Conservation (phyloP, 2,797 vertebrate genomes). For the Melanotaenia pygmaea region DNA sequence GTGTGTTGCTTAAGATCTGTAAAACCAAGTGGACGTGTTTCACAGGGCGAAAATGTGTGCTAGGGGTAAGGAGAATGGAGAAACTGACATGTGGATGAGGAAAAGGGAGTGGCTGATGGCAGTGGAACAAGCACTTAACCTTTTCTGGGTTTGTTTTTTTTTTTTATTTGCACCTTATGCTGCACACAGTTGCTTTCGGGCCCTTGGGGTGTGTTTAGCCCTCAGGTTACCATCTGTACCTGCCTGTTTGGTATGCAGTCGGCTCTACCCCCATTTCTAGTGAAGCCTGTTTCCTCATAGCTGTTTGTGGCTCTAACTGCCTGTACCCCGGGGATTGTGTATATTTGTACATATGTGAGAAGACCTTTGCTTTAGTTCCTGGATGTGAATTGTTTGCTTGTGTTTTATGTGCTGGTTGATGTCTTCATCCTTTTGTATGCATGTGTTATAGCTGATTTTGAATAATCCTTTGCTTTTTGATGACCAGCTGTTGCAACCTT, state of each 20-base stretch:
- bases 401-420: background rate
- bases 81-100: constrained; percentile 28
- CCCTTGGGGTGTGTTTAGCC: constrained; percentile 71
- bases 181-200: constrained; percentile 31
- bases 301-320: constrained; percentile 41
- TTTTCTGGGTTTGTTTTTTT: constrained; percentile 48
- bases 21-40: background rate
- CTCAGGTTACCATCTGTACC: constrained; percentile 77
- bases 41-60: constrained; percentile 16
- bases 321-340: constrained; percentile 15
- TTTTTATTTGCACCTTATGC: constrained; percentile 25
- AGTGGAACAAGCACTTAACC: constrained; percentile 67
- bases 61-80: constrained; percentile 15
- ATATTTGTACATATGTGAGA: constrained; percentile 18
- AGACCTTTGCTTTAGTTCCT: background rate
- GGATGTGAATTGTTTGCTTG: constrained; percentile 21
- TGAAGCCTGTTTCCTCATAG: constrained; percentile 37
- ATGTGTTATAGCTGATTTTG: constrained; percentile 29
- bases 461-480: constrained; percentile 47
- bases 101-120: constrained; percentile 42
- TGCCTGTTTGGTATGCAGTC: constrained; percentile 74
- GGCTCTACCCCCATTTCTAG: constrained; percentile 50
- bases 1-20: background rate
- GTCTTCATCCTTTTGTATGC: constrained; percentile 6
- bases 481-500: constrained; percentile 47